Base-by-base conservation (phyloP, 2,113 vertebrate species). In the Pao palembangensis region DNA sequence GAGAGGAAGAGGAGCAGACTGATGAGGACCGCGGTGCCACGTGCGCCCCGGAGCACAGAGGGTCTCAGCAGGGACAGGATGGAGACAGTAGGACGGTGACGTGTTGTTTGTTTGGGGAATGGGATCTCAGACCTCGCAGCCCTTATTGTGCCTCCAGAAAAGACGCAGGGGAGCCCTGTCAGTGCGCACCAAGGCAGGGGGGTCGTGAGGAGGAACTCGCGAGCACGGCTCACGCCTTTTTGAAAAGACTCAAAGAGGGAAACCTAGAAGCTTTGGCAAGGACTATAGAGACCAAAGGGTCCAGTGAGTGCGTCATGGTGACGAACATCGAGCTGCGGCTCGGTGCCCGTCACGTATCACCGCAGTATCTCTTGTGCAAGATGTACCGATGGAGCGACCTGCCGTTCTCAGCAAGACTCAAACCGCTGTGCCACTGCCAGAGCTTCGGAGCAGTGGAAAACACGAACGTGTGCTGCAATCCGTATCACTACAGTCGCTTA, bases 381-480 rank as follows among this genome's bases (percentile, higher is more conserved):
- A 89, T 96, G 63, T 98, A 94, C 84, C 94, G 96, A 78, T 98
- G 96, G 96, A 91, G 94, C 28, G 96, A 98, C 81, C 91, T 98
- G 82, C 93, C 91, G 88, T 91, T 91, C 57, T 89, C 93, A 1
- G 91, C 92, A 50, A 88, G 91, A 64, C 92, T 98, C 67, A 98
- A 96, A 61, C 87, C 92, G 23, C 90, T 98, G 61, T 90, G 91
- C 87, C 90, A 93, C 61, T 96, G 95, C 87, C 93, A 93, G 81
- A 94, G 93, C 75, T 94, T 93, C 79, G 86, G 90, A 21, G 62
- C 56, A 7, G 74, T 6, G 60, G 79, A 75, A 49, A 88, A 92
- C 80, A 88, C 86, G 4, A 88, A 89, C 11, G 88, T 93, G 73
- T 98, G 95, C 90, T 96, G 95, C 93, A 97, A 98, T 82, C 96